Evolutionary conservation across 2,888 invertebrate species (phyloP).

Genomic region (Sminthurides aquaticus): DNA sequence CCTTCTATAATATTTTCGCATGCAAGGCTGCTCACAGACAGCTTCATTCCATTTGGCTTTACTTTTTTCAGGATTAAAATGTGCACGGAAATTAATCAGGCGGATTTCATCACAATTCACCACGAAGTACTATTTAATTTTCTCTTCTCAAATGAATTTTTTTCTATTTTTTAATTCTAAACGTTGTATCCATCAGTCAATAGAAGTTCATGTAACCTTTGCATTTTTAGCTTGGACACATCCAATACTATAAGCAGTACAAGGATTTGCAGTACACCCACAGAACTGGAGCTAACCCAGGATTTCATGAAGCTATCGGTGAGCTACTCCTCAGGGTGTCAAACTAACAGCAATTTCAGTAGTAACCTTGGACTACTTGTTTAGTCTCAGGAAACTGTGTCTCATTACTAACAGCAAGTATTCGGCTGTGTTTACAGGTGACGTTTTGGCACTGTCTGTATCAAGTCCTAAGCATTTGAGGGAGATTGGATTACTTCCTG

Average conservation of each 20-base stretch:
- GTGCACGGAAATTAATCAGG: conserved; percentile 70
- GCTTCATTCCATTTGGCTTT: not conserved
- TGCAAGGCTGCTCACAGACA: not conserved
- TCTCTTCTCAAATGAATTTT: not conserved
- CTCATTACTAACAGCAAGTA: conserved; percentile 26
- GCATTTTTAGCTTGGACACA: conserved; percentile 51
- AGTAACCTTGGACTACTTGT: not conserved
- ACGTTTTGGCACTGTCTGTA: conserved; percentile 65
- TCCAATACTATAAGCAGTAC: conserved; percentile 64
- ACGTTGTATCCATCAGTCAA: no score
- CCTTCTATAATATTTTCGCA: not conserved
- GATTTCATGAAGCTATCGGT: conserved; percentile 77
- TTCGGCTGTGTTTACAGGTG: no score
- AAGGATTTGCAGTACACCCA: conserved; percentile 54
- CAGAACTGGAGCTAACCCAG: conserved; percentile 61
- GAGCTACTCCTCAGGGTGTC: not conserved
- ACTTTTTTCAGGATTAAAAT: conserved; percentile 62
- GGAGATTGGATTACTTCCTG: conserved; percentile 62
- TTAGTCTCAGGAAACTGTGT: not conserved
- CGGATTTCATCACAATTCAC: conserved; percentile 69
- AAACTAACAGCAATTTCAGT: not conserved
- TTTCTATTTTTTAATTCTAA: no score
- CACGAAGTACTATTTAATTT: conserved; percentile 65
- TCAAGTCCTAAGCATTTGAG: conserved; percentile 68
- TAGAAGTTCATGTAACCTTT: not conserved